Evolutionary conservation across 2,797 vertebrate species (phyloP).

Genomic region (Poecilia picta): DNA sequence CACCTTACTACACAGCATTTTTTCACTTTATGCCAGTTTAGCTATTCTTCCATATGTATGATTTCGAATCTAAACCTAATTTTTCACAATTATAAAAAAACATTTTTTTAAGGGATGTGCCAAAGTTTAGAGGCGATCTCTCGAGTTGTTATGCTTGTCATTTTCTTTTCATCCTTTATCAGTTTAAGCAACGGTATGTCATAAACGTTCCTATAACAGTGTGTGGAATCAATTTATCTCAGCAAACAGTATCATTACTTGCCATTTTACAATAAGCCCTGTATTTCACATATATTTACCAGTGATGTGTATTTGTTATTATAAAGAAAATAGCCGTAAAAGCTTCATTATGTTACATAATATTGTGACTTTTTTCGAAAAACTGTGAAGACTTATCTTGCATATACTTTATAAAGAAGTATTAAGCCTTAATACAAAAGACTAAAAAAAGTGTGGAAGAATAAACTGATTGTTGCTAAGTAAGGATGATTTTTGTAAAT

Average conservation of each 20-base stretch:
- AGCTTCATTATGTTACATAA: constrained; percentile 99
- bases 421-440: constrained; percentile 99
- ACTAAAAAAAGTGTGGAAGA: constrained; percentile 99
- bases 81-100: constrained; percentile 72
- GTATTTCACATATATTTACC: constrained; percentile 99
- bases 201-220: constrained; percentile 95
- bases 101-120: constrained; percentile 86
- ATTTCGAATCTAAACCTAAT: constrained; percentile 80
- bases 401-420: constrained; percentile 99
- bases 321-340: constrained; percentile 99
- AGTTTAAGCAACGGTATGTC: constrained; percentile 86
- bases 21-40: constrained; percentile 86
- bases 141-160: constrained; percentile 80
- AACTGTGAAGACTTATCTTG: constrained; percentile 99
- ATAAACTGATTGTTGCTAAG: constrained; percentile 99
- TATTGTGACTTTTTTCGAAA: constrained; percentile 99
- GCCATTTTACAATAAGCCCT: constrained; percentile 99
- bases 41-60: constrained; percentile 82
- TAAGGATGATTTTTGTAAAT: constrained; percentile 99
- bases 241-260: constrained; percentile 99
- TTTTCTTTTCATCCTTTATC: constrained; percentile 80
- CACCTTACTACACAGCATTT: constrained; percentile 88
- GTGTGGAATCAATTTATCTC: constrained; percentile 98
- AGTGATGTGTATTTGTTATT: constrained; percentile 99
- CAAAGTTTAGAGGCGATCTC: constrained; percentile 90